phyloP scores from a whole-genome alignment of 2,797 vertebrate genomes.

The Anabas testudineus region DNA sequence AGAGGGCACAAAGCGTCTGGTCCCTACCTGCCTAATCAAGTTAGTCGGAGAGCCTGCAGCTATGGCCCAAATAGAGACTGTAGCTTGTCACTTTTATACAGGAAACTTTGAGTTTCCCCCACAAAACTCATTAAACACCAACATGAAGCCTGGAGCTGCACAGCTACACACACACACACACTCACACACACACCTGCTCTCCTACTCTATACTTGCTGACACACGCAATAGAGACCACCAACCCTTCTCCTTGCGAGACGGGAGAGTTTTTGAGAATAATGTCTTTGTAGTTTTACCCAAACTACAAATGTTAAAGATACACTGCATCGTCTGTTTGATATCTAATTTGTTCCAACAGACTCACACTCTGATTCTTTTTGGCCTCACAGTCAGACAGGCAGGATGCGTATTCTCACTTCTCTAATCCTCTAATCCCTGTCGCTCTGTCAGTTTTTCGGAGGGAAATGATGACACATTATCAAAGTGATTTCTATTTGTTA shows the following conservation, averaged over 20 bases:
- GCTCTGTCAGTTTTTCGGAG: constrained; percentile 20
- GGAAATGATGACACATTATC: constrained; percentile 72
- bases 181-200: constrained; percentile 47
- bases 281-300: constrained; percentile 43
- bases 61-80: constrained; percentile 45
- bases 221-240: constrained; percentile 55
- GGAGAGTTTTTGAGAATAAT: constrained; percentile 44
- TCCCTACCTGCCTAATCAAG: constrained; percentile 62
- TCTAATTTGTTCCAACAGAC: constrained; percentile 43
- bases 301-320: constrained; percentile 50
- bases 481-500: constrained; percentile 71
- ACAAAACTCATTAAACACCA: constrained; percentile 63
- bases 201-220: constrained; percentile 62
- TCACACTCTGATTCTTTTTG: neutral
- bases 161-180: constrained; percentile 25
- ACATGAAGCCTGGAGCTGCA: constrained; percentile 41
- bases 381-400: constrained; percentile 31
- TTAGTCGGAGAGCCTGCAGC: constrained; percentile 53
- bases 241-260: constrained; percentile 16
- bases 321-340: constrained; percentile 40
- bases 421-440: constrained; percentile 41
- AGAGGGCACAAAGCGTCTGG: constrained; percentile 39
- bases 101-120: constrained; percentile 46
- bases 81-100: constrained; percentile 42
- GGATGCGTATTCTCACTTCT: constrained; percentile 28